Percentiles rank a stretch among this genome's conserved stretches.
Conservation (phyloP, 1,140 invertebrate species). For the Dolichoris vasculosae region DNA sequence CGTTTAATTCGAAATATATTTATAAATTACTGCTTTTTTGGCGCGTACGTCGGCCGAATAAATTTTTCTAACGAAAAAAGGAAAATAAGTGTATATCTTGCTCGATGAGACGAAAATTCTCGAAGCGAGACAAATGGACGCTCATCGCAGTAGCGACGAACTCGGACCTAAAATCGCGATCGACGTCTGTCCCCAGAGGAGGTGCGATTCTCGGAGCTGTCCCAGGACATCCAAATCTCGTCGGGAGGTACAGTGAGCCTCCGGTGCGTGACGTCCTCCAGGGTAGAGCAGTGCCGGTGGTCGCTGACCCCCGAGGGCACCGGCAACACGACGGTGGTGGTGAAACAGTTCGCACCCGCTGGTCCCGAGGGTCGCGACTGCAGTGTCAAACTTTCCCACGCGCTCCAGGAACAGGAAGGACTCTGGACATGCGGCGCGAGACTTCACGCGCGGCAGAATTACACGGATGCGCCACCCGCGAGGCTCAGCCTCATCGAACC, state of each 20-base stretch:
- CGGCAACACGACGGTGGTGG: constrained; percentile 70
- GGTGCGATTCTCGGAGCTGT: constrained; percentile 70
- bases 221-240: constrained; percentile 71
- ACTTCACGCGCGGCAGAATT: constrained; percentile 64
- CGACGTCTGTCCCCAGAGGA: constrained; percentile 60
- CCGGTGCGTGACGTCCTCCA: constrained; percentile 67
- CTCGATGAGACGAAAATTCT: too few species aligned
- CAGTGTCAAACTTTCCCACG: constrained; percentile 68
- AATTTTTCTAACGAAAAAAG: too few species aligned
- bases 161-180: background rate
- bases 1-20: too few species aligned
- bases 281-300: constrained; percentile 72
- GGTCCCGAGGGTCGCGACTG: constrained; percentile 69
- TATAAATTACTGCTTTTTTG: too few species aligned
- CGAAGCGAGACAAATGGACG: too few species aligned
- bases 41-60: too few species aligned
- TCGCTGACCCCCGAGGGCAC: constrained; percentile 69
- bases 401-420: constrained; percentile 68
- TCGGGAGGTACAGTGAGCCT: constrained; percentile 67
- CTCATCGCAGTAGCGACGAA: too few species aligned
- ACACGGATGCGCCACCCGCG: constrained; percentile 71
- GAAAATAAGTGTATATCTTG: too few species aligned
- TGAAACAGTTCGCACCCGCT: constrained; percentile 69
- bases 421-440: constrained; percentile 71
- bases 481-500: constrained; percentile 71